Evolutionary conservation across 2,113 vertebrate species (phyloP), one percentile per base, ranked within the genome.

Genomic region (Menidia beryllina): DNA sequence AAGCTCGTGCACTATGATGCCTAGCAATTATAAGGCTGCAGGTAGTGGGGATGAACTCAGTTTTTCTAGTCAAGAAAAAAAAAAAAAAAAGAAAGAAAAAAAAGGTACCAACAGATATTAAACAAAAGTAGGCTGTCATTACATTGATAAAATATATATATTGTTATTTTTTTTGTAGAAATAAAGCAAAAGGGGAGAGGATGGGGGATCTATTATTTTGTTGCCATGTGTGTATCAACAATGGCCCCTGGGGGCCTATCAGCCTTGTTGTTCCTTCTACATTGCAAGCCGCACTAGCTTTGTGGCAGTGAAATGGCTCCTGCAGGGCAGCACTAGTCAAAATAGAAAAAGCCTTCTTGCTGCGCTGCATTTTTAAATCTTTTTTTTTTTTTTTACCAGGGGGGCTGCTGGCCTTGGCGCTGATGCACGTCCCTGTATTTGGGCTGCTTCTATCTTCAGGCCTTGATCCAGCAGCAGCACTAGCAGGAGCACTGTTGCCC

Each of bases 321-420:
- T 45, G 60, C 24, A 4, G 49, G n/a, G 56, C 59, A 73, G 57
- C 72, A 59, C 63, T 72, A 79, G 11, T 27, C 17, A 49, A 51
- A 65, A 45, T 45, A 59, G 52, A 52, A 72, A 52, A 69, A 84
- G 72, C 45, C 69, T 66, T 38, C 66, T 55, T 21, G 24, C 5
- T 38, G 50, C 17, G 47, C 63, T 56, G 64, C 6, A 0, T 59
- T 69, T n/a, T n/a, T n/a, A n/a, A n/a, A n/a, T n/a, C n/a, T n/a
- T n/a, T n/a, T n/a, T n/a, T n/a, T n/a, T n/a, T n/a, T n/a, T 34
- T 71, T 47, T 83, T 75, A 79, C 71, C 84, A 75, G 72, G 71
- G 7, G 54, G 56, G 57, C 56, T 36, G 82, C 12, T 59, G 76
- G 78, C 61, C 72, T 68, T 69, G 67, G 48, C 64, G 66, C 14